Evolutionary conservation across 2,797 vertebrate species (phyloP), one percentile per base, ranked within the genome.

Genomic region (Apogon hyalosoma): DNA sequence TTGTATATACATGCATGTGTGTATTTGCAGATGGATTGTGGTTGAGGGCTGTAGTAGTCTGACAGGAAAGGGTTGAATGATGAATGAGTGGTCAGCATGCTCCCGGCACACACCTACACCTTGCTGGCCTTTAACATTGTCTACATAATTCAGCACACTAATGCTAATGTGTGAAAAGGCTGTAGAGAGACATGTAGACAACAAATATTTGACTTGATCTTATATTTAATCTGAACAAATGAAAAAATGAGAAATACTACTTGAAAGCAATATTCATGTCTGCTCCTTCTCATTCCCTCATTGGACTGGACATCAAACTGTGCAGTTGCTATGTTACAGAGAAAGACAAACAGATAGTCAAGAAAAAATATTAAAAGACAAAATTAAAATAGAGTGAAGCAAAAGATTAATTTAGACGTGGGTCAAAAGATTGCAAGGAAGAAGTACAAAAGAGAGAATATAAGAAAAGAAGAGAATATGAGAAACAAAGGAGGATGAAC

Each of bases 81-180:
- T 71, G 51, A 64, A 82, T 64, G 71, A 77, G 49, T 19, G 47
- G 14, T 55, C 62, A 45, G 5, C 51, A 36, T 31, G 21, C 47
- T 39, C 53, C n/a, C 53, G 52, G 66, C 53, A 41, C 39, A 45
- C 55, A 15, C 40, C 12, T 31, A 42, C 36, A 33, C 19, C 24
- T 21, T 7, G 2, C 45, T 52, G 18, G 33, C n/a, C 47, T 38
- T 0, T 18, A 10, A 2, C n/a, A 24, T 5, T 36, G 16, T 46
- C 64, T 36, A 11, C 4, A 39, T 1, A 40, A 15, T 16, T n/a
- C 21, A 53, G 33, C 19, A 54, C 18, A 11, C 28, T 49, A 15
- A 46, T 4, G 41, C 49, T 43, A 38, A 41, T 41, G 33, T 19
- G 16, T 40, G 14, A 24, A 43, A 42, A 38, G 10, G 14, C 40